phyloP scores from a whole-genome alignment of 2,797 vertebrate genomes.

The Malacoctenus gilli region DNA sequence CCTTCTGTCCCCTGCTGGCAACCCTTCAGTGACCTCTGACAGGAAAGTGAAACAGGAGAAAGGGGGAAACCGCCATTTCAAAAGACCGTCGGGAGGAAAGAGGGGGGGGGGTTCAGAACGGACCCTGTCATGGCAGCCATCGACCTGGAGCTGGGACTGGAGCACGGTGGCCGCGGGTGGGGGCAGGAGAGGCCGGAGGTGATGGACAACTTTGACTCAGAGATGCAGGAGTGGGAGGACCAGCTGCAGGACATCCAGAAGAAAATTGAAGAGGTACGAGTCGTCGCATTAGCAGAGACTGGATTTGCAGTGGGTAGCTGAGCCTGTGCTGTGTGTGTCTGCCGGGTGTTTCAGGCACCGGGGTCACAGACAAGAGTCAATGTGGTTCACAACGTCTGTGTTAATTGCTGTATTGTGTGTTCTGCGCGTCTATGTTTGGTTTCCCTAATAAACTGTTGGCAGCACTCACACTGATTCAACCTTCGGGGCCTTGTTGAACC shows the following conservation, averaged over 20 bases:
- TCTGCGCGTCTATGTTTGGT: slow-evolving; percentile 10
- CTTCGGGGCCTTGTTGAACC: slow-evolving; percentile 50
- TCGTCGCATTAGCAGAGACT: too few species aligned
- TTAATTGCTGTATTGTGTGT: slow-evolving; percentile 33
- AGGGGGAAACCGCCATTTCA: slow-evolving; percentile 54
- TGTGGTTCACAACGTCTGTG: slow-evolving; percentile 31
- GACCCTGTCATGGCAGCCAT: slow-evolving; percentile 81
- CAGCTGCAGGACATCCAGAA: slow-evolving; percentile 95
- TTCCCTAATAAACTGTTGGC: slow-evolving; percentile 63
- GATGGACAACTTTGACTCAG: slow-evolving; percentile 92
- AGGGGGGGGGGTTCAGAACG: slow-evolving; percentile 4
- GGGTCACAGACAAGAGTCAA: slow-evolving; percentile 14
- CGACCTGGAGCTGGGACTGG: slow-evolving; percentile 87
- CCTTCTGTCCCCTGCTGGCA: slow-evolving; percentile 19
- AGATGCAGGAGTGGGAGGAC: slow-evolving; percentile 98
- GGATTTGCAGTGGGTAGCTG: neutral
- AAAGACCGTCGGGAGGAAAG: too few species aligned
- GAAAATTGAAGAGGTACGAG: slow-evolving; percentile 94
- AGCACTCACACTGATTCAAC: slow-evolving; percentile 37
- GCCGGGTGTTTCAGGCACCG: neutral
- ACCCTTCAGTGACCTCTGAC: slow-evolving; percentile 46
- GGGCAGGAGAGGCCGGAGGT: slow-evolving; percentile 88
- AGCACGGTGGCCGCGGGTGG: slow-evolving; percentile 84
- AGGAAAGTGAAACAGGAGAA: slow-evolving; percentile 55
- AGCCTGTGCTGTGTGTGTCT: too few species aligned